Conservation (phyloP, 2,888 invertebrate species). For the Odontocolon sp. region DNA sequence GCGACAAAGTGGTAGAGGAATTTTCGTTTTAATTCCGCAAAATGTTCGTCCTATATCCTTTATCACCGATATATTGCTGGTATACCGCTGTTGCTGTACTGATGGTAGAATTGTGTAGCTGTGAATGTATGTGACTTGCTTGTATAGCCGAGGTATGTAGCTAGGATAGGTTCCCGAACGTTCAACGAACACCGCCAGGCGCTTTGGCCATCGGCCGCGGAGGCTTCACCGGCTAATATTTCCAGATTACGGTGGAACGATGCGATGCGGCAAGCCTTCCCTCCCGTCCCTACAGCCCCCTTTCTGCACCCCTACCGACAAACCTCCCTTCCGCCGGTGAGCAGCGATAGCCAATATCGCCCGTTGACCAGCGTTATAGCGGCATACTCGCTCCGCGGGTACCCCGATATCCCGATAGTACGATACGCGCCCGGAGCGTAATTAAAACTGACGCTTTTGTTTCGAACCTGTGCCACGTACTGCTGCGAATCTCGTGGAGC, state of each 20-base stretch:
- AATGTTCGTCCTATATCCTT: not conserved
- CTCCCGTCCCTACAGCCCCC: not conserved
- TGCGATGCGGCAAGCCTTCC: conserved; percentile 48
- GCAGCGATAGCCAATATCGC: conserved; percentile 71
- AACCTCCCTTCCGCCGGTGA: not conserved
- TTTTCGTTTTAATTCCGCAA: conserved; percentile 26
- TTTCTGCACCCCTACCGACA: not conserved
- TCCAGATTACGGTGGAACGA: conserved; percentile 68
- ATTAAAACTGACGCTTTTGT: conserved; percentile 75
- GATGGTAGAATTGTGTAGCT: not conserved
- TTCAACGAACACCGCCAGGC: too few relatives aligned
- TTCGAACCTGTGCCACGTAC: conserved; percentile 47
- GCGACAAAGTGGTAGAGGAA: not conserved
- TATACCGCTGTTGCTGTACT: not conserved
- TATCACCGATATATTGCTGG: not conserved
- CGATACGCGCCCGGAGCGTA: conserved; percentile 63
- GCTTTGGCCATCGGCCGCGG: conserved; percentile 25
- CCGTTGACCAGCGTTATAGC: conserved; percentile 60
- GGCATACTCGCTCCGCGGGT: conserved; percentile 52
- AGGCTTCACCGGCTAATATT: conserved; percentile 68
- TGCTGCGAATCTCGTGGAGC: conserved; percentile 10
- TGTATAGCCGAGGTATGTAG: too few relatives aligned
- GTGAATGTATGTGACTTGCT: not conserved
- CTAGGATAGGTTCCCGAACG: too few relatives aligned
- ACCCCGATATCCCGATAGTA: conserved; percentile 65